Evolutionary conservation across 2,797 vertebrate genomes (phyloP), one percentile per base, ranked within the genome.

Genomic region (Toxotes lorentzi): DNA sequence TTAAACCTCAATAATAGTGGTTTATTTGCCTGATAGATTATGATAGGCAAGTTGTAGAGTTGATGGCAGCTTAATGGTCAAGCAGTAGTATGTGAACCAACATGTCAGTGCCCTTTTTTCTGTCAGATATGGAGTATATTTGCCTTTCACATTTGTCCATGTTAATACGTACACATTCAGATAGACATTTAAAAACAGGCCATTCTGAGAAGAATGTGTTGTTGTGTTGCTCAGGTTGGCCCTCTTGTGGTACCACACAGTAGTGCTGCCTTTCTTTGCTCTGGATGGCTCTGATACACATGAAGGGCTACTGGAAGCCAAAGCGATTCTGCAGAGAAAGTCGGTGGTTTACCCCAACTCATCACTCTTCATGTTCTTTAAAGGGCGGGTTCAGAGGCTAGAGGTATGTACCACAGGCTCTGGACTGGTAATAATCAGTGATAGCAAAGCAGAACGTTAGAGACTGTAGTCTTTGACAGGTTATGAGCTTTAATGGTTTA

Each of bases 351-450:
- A 99, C 88, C 98, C 98, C 64, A 98, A 99, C 94, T 99, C 98
- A 8, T 99, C 98, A 75, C 96, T 99, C 81, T 99, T 99, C 88
- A 98, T 99, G 94, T 99, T 99, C 94, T 99, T 99, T 91, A 97
- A 97, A 90, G 98, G 98, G 90, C 96, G 98, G 78, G 97, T 99
- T 89, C 98, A 99, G 72, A 95, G 98, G 88, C 94, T 99, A 81
- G 98, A 99, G 98, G 98, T 99, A 94, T 0, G 81, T 76, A 45
- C 2, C 19, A 30, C 35, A 3, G 11, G 10, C 10, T 35, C 5
- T 3, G 6, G 2, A 5, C 17, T 2, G 9, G 16, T 38, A 5
- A 53, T 40, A 21, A 8, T 21, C 10, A 62, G n/a, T 30, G 6
- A 47, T 19, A 40, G 14, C 24, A 24, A 53, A 62, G 19, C 11